Percentiles rank a stretch among this genome's conserved stretches.
These are phyloP conservation scores for Scaptomyza caliginosa DNA, from an alignment of 2,888 invertebrate species.

Conservation along the genomic window DNA sequence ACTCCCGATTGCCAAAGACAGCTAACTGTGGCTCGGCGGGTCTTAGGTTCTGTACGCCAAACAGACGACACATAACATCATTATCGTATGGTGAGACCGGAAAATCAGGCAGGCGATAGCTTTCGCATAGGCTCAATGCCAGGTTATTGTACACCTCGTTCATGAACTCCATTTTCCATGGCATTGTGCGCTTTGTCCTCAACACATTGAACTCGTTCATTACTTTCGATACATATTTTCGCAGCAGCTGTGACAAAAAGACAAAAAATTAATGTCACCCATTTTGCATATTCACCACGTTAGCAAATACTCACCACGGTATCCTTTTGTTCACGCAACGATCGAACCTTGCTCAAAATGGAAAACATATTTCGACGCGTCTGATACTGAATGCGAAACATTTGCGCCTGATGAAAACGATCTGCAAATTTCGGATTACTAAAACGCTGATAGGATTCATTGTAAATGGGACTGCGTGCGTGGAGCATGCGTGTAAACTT, in stretches of 20 bases:
- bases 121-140: constrained; percentile 58
- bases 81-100: constrained; percentile 54
- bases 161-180: constrained; percentile 68
- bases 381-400: constrained; percentile 65
- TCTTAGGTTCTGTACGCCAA: constrained; percentile 36
- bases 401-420: constrained; percentile 40
- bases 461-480: constrained; percentile 67
- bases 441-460: constrained; percentile 27
- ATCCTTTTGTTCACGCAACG: constrained; percentile 36
- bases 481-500: constrained; percentile 63
- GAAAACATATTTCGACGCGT: constrained; percentile 63
- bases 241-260: constrained; percentile 40
- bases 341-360: constrained; percentile 47
- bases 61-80: constrained; percentile 49
- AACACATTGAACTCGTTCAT: constrained; percentile 65
- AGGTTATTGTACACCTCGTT: constrained; percentile 73
- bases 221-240: constrained; percentile 50
- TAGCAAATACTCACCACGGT: constrained; percentile 20
- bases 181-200: constrained; percentile 66
- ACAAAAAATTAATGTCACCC: too few species aligned
- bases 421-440: constrained; percentile 1
- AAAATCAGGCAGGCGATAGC: constrained; percentile 37
- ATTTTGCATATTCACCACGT: neutral
- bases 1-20: constrained; percentile 50
- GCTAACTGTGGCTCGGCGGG: constrained; percentile 22